These are phyloP conservation scores for Sialia sialis DNA, from an alignment of 2,113 vertebrate genomes.

Conservation along the genomic window DNA sequence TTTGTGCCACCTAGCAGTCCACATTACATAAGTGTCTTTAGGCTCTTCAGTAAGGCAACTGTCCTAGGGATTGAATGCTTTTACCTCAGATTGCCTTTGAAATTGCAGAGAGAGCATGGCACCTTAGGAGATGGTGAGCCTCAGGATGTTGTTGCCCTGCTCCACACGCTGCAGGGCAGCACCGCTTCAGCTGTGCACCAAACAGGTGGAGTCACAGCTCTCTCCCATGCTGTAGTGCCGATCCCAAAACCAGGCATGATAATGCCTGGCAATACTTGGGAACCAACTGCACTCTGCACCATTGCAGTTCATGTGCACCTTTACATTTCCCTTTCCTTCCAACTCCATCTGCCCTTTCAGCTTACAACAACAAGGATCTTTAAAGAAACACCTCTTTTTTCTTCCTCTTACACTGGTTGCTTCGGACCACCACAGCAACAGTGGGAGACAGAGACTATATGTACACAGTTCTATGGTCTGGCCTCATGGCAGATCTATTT, in stretches of 20 bases:
- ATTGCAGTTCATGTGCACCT: not conserved
- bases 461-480: not conserved
- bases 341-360: not conserved
- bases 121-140: not conserved
- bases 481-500: not conserved
- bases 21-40: not conserved
- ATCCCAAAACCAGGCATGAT: not conserved
- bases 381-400: not conserved
- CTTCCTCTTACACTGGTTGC: not conserved
- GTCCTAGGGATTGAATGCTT: not conserved
- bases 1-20: not conserved
- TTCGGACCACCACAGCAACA: not conserved
- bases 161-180: rapidly evolving
- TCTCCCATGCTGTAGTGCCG: not conserved
- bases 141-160: not conserved
- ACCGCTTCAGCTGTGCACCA: not conserved
- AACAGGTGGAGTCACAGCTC: not conserved
- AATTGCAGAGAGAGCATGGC: not conserved
- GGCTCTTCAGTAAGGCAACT: not conserved
- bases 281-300: not conserved
- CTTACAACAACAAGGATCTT: not conserved
- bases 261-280: not conserved
- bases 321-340: not conserved
- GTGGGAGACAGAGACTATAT: not conserved
- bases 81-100: not conserved